phyloP scores from a whole-genome alignment of 2,113 vertebrate species.

The Oncorhynchus kisutch region DNA sequence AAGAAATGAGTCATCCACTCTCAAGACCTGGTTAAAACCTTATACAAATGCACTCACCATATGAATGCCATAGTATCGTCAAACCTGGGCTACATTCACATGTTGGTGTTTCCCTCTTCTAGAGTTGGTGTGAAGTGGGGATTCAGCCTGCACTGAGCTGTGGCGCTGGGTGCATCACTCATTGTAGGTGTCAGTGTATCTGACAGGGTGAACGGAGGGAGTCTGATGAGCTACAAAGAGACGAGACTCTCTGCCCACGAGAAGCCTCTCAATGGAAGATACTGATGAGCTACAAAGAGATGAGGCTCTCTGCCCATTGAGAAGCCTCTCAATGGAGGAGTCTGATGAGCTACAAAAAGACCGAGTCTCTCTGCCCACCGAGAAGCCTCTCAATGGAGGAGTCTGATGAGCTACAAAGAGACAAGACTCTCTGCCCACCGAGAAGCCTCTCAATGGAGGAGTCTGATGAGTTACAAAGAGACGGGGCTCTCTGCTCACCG shows the following conservation, averaged over 20 bases:
- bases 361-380: neutral
- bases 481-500: no score
- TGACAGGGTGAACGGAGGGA: constrained; percentile 21
- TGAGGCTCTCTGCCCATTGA: neutral
- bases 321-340: neutral
- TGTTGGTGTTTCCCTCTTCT: neutral
- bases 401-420: neutral
- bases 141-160: neutral
- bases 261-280: neutral
- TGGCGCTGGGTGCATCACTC: constrained; percentile 28
- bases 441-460: no score
- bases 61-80: neutral
- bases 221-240: neutral
- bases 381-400: neutral
- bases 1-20: neutral
- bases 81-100: neutral
- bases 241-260: neutral
- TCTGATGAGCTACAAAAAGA: neutral
- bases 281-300: neutral
- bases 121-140: neutral
- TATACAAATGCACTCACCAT: neutral
- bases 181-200: constrained; percentile 20
- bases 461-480: no score
- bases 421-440: neutral
- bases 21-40: neutral